A percentile compares a stretch with the other conserved stretches of the same genome.
Evolutionary conservation across 2,113 vertebrate species (phyloP).

Genomic region (Butastur rufipennis): DNA sequence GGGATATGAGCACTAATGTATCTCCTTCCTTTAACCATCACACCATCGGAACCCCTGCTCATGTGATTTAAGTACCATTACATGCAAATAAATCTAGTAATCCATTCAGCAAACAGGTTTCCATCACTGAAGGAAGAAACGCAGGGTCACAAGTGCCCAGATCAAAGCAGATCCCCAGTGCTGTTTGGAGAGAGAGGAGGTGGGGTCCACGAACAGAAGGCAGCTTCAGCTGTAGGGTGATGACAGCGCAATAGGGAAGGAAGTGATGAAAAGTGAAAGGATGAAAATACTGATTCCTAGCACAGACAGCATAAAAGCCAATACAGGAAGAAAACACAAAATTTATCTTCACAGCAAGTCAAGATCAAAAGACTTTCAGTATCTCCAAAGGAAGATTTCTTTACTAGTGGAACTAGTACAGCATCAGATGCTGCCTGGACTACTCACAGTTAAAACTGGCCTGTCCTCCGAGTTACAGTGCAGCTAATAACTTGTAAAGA

Average conservation of each 20-base stretch:
- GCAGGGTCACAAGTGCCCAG: neutral
- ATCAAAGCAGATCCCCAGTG: neutral
- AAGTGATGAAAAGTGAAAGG: neutral
- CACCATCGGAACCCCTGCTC: neutral
- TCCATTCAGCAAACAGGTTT: neutral
- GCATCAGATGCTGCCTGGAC: neutral
- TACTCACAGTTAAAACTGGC: neutral
- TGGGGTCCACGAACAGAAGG: fast-evolving
- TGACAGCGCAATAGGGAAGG: fast-evolving
- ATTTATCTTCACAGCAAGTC: neutral
- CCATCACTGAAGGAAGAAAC: neutral
- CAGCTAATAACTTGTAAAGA: neutral
- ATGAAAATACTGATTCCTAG: neutral
- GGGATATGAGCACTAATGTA: fast-evolving
- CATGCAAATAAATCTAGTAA: neutral
- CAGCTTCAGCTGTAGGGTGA: neutral
- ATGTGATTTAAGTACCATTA: neutral
- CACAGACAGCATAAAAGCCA: neutral
- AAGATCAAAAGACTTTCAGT: neutral
- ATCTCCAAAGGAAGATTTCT: neutral
- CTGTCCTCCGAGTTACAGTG: neutral
- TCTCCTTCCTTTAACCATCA: neutral
- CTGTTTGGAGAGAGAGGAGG: neutral
- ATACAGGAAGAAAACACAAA: neutral
- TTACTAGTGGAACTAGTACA: neutral